Evolutionary conservation across 2,113 vertebrate species (phyloP).

Genomic region (Hippocampus guttulatus): DNA sequence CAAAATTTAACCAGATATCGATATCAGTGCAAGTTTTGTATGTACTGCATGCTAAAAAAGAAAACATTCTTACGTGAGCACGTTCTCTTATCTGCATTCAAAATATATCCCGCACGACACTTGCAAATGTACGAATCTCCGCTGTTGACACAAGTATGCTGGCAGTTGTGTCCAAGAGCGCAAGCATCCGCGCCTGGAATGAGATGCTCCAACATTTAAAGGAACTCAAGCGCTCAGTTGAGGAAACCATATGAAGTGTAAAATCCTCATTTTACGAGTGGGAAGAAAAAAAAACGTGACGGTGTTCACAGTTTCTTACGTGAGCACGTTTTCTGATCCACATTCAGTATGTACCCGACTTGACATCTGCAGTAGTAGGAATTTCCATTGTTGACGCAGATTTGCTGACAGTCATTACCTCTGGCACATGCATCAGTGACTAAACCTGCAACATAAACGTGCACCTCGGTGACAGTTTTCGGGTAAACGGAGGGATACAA

Average conservation of each 20-base stretch:
- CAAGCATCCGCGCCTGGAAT: slow-evolving; percentile 62
- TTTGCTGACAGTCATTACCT: slow-evolving; percentile 70
- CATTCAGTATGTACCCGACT: slow-evolving; percentile 69
- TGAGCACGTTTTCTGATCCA: slow-evolving; percentile 73
- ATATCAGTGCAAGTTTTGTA: background rate
- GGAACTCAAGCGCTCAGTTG: background rate
- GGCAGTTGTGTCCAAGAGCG: slow-evolving; percentile 67
- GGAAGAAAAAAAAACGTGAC: background rate
- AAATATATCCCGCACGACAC: slow-evolving; percentile 68
- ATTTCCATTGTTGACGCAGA: slow-evolving; percentile 59
- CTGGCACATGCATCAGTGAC: slow-evolving; percentile 52
- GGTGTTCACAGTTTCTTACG: slow-evolving; percentile 38
- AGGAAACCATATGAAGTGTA: background rate
- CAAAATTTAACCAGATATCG: background rate
- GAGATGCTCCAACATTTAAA: slow-evolving; percentile 18
- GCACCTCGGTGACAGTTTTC: background rate
- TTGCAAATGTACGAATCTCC: slow-evolving; percentile 57
- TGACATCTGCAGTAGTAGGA: slow-evolving; percentile 69
- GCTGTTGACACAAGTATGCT: slow-evolving; percentile 70
- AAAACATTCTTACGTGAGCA: slow-evolving; percentile 66
- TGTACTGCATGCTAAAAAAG: background rate
- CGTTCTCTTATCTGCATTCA: slow-evolving; percentile 74
- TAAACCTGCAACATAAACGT: slow-evolving; percentile 41
- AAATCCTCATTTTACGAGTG: background rate
- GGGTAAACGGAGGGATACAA: background rate